phyloP scores from a whole-genome alignment of 2,113 vertebrate species.

The Nothobranchius kuhntae region DNA sequence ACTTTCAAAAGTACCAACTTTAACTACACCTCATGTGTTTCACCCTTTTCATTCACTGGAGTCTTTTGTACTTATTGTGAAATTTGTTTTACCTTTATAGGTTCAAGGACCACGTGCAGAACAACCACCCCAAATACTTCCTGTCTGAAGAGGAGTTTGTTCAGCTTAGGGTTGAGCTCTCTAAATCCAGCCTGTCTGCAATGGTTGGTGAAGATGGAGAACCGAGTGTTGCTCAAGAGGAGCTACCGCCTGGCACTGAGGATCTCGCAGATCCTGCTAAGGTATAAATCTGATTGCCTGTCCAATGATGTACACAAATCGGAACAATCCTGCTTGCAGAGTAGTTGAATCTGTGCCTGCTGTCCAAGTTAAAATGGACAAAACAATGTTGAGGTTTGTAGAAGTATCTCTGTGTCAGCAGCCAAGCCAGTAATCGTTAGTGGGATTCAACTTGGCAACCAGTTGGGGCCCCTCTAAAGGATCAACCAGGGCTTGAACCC shows the following conservation, averaged over 20 bases:
- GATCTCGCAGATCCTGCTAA: constrained; percentile 95
- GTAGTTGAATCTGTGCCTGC: constrained; percentile 63
- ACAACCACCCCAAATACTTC: constrained; percentile 92
- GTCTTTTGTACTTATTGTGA: neutral
- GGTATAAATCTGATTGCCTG: constrained; percentile 62
- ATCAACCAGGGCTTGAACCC: constrained; percentile 69
- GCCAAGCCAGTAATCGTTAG: constrained; percentile 75
- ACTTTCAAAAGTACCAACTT: constrained; percentile 89
- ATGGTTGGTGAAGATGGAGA: constrained; percentile 79
- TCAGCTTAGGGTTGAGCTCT: constrained; percentile 89
- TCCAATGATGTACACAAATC: constrained; percentile 4
- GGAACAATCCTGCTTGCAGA: constrained; percentile 38
- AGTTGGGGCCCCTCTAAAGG: constrained; percentile 73
- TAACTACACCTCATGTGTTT: neutral
- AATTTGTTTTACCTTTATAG: constrained; percentile 62
- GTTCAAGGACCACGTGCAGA: constrained; percentile 97
- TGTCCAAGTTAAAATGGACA: constrained; percentile 63
- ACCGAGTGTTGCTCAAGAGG: constrained; percentile 75
- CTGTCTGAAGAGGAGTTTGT: constrained; percentile 93
- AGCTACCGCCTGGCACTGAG: constrained; percentile 89
- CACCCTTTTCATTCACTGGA: neutral
- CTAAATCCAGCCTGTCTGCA: constrained; percentile 81
- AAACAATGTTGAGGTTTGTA: constrained; percentile 74
- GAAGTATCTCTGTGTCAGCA: constrained; percentile 81
- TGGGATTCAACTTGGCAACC: constrained; percentile 78